These are phyloP conservation scores for Bettongia penicillata DNA, from an alignment of 2,113 vertebrate genomes.

Conservation along the genomic window DNA sequence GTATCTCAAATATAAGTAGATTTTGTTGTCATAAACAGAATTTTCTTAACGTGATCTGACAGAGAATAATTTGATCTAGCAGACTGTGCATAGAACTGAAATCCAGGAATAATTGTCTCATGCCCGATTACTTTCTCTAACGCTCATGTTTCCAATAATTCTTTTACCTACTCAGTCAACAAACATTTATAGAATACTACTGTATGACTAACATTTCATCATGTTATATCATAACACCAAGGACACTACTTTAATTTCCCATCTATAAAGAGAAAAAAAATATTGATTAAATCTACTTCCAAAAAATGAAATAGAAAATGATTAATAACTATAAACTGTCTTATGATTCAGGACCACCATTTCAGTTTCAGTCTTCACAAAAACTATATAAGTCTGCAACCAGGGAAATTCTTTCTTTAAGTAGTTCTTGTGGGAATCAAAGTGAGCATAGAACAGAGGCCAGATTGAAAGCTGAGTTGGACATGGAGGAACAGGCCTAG, in stretches of 20 bases:
- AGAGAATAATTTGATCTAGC: constrained; percentile 47
- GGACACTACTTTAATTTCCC: not conserved
- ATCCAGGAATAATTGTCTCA: constrained; percentile 4
- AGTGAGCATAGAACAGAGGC: not conserved
- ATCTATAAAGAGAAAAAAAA: not conserved
- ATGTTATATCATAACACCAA: not conserved
- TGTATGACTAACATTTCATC: not conserved
- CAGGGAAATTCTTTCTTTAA: constrained; percentile 15
- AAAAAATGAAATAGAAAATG: not conserved
- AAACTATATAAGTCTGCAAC: not conserved
- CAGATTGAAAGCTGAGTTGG: not conserved
- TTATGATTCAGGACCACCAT: constrained; percentile 2
- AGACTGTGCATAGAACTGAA: constrained; percentile 6
- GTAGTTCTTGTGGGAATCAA: not conserved
- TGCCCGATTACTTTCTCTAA: not conserved
- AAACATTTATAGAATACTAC: not conserved
- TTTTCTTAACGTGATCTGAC: constrained; percentile 25
- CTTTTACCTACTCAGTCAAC: not conserved
- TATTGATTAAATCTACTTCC: constrained; percentile 6
- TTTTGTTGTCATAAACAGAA: constrained; percentile 31
- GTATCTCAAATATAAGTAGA: constrained; percentile 9
- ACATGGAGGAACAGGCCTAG: not conserved
- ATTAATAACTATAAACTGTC: not conserved
- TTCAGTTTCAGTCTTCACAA: not conserved
- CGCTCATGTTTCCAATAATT: not conserved